These are phyloP conservation scores for Julus scanicus DNA, from an alignment of 2,888 invertebrate species.

Conservation along the genomic window DNA sequence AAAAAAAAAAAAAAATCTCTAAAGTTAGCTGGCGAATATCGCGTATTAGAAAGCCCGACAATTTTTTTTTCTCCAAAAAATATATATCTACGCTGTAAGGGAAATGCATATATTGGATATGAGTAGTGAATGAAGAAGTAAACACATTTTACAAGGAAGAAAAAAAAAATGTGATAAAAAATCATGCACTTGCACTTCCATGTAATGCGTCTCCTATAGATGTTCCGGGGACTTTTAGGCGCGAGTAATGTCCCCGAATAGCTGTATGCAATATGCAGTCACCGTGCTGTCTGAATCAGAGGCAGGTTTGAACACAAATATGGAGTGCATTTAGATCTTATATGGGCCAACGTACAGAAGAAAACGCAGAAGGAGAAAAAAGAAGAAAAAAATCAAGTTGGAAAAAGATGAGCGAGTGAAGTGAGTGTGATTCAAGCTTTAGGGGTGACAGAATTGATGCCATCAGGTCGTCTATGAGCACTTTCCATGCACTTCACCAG, in stretches of 20 bases:
- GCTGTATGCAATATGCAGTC: conserved; percentile 27
- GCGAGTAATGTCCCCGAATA: conserved; percentile 40
- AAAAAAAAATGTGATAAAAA: conserved; percentile 27
- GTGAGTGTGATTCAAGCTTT: conserved; percentile 47
- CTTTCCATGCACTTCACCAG: conserved; percentile 37
- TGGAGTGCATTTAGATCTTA: conserved; percentile 47
- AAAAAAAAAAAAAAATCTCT: conserved; percentile 14
- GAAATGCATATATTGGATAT: conserved; percentile 47
- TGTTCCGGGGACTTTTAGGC: neutral
- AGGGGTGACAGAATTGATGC: conserved; percentile 47
- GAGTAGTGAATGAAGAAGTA: conserved; percentile 44
- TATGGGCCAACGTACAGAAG: neutral
- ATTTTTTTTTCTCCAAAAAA: neutral
- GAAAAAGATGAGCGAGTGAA: conserved; percentile 46
- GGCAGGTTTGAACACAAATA: conserved; percentile 26
- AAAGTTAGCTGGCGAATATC: conserved; percentile 24
- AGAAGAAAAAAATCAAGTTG: conserved; percentile 6
- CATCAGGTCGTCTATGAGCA: conserved; percentile 45
- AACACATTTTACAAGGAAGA: conserved; percentile 43
- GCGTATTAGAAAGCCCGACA: conserved; percentile 24
- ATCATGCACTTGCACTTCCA: conserved; percentile 44
- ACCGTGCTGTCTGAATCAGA: neutral
- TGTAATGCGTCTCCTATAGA: conserved; percentile 35
- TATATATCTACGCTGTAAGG: conserved; percentile 24
- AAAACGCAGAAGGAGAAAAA: neutral